A percentile compares a stretch with the other conserved stretches of the same genome.
Evolutionary conservation across 2,113 vertebrate genomes (phyloP).

Genomic region (Oryzias curvinotus): DNA sequence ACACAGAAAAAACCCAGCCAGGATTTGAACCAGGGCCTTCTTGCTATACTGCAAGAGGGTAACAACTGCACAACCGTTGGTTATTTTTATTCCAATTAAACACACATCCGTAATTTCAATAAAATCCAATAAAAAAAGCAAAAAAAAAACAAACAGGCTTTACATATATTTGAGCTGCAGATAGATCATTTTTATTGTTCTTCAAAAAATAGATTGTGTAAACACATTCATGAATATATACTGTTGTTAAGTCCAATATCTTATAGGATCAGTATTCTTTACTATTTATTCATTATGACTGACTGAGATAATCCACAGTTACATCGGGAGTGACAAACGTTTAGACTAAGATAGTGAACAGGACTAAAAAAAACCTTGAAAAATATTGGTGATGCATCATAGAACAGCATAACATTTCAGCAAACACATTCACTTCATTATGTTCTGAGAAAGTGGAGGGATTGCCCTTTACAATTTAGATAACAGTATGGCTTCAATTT

Average conservation of each 20-base stretch:
- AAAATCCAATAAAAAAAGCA: neutral
- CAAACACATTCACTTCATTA: slow-evolving; percentile 35
- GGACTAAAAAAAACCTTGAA: neutral
- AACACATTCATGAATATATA: slow-evolving; percentile 26
- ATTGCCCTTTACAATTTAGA: slow-evolving; percentile 15
- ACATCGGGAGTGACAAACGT: slow-evolving; percentile 28
- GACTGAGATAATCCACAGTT: slow-evolving; percentile 30
- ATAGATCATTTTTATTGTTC: slow-evolving; percentile 59
- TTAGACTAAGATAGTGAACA: slow-evolving; percentile 1
- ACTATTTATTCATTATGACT: slow-evolving; percentile 1
- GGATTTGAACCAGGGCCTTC: too few relatives aligned
- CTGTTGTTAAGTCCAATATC: slow-evolving; percentile 30
- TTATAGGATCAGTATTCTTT: neutral
- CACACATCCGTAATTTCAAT: neutral
- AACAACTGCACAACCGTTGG: too few relatives aligned
- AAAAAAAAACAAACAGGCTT: neutral
- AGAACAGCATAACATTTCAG: slow-evolving; percentile 39
- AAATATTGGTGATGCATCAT: slow-evolving; percentile 5
- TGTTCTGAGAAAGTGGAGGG: slow-evolving; percentile 1
- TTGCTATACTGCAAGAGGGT: too few relatives aligned
- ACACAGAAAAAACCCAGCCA: too few relatives aligned
- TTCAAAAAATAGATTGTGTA: slow-evolving; percentile 64
- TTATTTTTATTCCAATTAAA: too few relatives aligned
- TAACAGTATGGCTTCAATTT: slow-evolving; percentile 12
- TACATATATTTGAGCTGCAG: slow-evolving; percentile 19